Evolutionary conservation across 64 coral and sea anemone species (phyloP), one percentile per base, ranked within the genome.

Genomic region (Platygyra sinensis): DNA sequence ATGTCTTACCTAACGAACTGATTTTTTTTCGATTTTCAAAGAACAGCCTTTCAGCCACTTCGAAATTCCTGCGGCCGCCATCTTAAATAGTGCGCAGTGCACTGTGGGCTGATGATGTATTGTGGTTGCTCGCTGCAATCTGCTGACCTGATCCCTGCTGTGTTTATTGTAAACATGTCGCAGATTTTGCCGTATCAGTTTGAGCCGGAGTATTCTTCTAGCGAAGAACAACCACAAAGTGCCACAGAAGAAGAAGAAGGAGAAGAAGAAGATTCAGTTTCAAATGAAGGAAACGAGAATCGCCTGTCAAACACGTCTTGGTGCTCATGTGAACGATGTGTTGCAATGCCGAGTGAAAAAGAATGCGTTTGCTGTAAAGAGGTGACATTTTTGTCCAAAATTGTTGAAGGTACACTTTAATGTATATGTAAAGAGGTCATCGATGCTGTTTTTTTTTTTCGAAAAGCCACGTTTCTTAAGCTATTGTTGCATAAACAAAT

Each of bases 321-420:
- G 80, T 83, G 29, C n/a, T 8, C 10, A 2, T 82, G 79, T 38
- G 79, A 63, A 12, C 28, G 12, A 11, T 86, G 83, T 73, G 38
- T 2, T 3, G 11, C 46, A 16, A 86, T 86, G 83, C 61, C 20
- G n/a, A 86, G 20, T 46, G 24, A 42, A 25, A 28, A 54, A 20
- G 39, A 71, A 36, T 86, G 67, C 72, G 83, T 86, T 17, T 86
- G 83, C 30, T 86, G 67, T 22, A 84, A 65, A 38, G 78, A 84
- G 22, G 18, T 69, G 10, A 20, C 10, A 33, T 84, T 64, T 42
- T 9, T 65, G 55, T 29, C 80, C 61, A 42, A 84, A 25, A 20
- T 71, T 46, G 62, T 64, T 18, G 60, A 84, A 84, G 80, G 61
- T 69, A 30, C 12, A 24, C 28, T 59, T 18, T 25, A 15, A 39